Evolutionary conservation across 2,888 invertebrate genomes (phyloP).

Genomic region (Xanthorhoe spadicearia): DNA sequence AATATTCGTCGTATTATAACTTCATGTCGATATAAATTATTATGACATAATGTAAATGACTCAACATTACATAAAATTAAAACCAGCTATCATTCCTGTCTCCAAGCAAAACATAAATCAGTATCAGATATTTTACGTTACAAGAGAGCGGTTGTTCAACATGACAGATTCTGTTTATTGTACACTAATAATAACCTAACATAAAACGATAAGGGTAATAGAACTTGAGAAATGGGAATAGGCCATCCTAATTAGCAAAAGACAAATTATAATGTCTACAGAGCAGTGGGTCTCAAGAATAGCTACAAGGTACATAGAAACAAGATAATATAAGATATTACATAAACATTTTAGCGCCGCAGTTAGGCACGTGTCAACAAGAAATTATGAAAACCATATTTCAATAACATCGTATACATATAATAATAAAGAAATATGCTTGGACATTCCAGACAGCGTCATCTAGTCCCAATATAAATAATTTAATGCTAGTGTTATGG

Average conservation of each 20-base stretch:
- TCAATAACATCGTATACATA: no score
- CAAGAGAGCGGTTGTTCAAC: conserved; percentile 12
- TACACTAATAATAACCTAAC: conserved; percentile 1
- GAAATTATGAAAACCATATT: neutral
- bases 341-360: neutral
- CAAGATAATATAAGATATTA: conserved; percentile 12
- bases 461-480: no score
- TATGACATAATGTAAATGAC: neutral
- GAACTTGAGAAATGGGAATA: conserved; percentile 7
- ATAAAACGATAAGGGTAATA: conserved; percentile 1
- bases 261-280: conserved; percentile 4
- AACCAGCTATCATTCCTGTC: conserved; percentile 11
- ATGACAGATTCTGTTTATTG: conserved; percentile 2
- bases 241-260: conserved; percentile 15
- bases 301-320: conserved; percentile 10
- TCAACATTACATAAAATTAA: neutral
- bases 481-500: no score
- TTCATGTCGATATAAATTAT: neutral
- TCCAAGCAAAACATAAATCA: conserved; percentile 22
- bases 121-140: conserved; percentile 3
- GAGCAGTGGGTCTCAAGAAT: conserved; percentile 11
- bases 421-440: no score
- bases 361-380: neutral
- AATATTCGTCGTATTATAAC: neutral
- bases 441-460: no score